Conservation (phyloP, 2,888 invertebrate genomes). For the Aphodius granarius region DNA sequence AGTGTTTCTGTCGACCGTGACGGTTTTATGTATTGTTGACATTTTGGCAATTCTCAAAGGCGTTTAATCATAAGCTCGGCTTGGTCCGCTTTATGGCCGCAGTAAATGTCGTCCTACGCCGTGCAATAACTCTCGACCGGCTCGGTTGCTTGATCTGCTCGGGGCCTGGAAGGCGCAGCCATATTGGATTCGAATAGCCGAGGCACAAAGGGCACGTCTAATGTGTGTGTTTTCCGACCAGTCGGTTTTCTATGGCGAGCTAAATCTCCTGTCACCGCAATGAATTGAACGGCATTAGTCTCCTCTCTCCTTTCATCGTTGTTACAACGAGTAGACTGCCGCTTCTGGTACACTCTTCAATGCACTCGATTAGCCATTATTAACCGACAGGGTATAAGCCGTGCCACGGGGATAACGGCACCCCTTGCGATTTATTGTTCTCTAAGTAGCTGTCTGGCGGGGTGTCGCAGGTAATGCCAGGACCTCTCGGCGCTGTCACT, state of each 20-base stretch:
- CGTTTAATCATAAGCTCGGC: background rate
- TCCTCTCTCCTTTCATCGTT: conserved; percentile 33
- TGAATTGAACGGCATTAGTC: conserved; percentile 44
- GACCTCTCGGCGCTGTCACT: background rate
- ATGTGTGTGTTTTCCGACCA: conserved; percentile 38
- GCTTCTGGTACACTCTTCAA: conserved; percentile 30
- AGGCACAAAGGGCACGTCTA: conserved; percentile 20
- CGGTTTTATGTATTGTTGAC: background rate
- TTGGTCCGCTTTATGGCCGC: background rate
- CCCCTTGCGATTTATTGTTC: conserved; percentile 32
- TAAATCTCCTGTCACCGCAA: conserved; percentile 44
- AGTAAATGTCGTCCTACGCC: background rate
- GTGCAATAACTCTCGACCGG: background rate
- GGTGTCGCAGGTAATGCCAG: conserved; percentile 22
- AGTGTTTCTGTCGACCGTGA: background rate
- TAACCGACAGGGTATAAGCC: conserved; percentile 20
- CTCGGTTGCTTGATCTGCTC: background rate
- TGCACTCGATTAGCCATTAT: conserved; percentile 40
- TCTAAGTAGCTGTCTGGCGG: conserved; percentile 30
- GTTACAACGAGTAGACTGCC: conserved; percentile 25
- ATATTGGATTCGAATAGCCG: background rate
- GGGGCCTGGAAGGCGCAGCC: background rate
- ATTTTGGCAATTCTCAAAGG: background rate
- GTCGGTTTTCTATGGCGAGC: conserved; percentile 40
- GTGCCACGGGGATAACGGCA: conserved; percentile 23